Base-by-base conservation (phyloP, 2,888 invertebrate species). In the Nomada ferruginata region DNA sequence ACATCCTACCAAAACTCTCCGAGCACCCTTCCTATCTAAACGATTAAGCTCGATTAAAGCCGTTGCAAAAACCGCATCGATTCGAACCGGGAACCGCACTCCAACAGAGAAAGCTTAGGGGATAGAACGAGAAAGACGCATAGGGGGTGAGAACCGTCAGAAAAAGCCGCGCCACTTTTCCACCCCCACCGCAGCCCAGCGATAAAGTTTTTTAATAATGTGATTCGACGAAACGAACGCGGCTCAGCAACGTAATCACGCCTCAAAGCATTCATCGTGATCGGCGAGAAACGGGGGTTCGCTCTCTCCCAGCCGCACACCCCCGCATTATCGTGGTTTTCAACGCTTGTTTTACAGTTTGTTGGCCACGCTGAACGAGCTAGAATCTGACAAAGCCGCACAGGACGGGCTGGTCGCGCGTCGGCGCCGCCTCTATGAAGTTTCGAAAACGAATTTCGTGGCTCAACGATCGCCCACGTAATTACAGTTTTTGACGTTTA, bases 401-500 rank as follows among this genome's bases (percentile, higher is more conserved):
- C 36, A 42, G 18, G 60, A 9, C 10, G n/a, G 26, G 4, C 20
- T 11, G 15, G 4, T 15, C 64, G 29, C 3, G n/a, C 20, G 53
- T 18, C 53, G 36, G 52, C 2, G 20, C 1, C 13, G 36, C 26
- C 69, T 53, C 55, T 69, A 72, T 60, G 68, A 76, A 76, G 61
- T 72, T 76, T 47, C 65, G 60, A 76, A 76, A 76, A 81, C 66
- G 76, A 82, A 82, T 83, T 73, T 76, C 82, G 60, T 61, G 82
- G 65, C 72, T 66, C 29, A 69, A 76, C 76, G 64, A 53, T 72
- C 75, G 65, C 26, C 64, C 72, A 59, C 77, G 80, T 70, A 77
- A 78, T 83, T 80, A 83, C 84, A 71, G 64, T 80, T 83, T 76
- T 77, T 71, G 75, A 84, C 80, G 73, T 68, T 77, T 80, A 77